Base-by-base conservation (phyloP, 2,888 invertebrate species). In the Hartigia nigra region DNA sequence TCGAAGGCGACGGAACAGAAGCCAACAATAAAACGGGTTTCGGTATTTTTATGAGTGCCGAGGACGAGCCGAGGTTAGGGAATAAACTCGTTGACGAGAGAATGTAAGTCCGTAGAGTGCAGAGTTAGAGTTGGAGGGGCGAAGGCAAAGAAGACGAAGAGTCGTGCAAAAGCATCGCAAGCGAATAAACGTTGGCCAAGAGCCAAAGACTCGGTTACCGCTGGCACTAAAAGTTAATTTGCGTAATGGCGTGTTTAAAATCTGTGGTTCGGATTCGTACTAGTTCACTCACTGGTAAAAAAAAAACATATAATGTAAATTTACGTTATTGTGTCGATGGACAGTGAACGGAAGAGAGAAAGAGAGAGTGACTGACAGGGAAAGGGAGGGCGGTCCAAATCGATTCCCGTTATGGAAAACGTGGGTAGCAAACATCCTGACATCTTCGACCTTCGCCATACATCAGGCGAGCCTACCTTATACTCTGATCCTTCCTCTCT, bases 161-260 rank as follows among this genome's bases (percentile, higher is more conserved):
- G 77, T 72, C 74, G 81, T 76, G 79, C 39, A 80, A 84, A 85
- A 83, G 83, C 84, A 83, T 83, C 81, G 81, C 81, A 80, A 85
- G 84, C 83, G 84, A 84, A 86, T 86, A 85, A 87, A 83, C 72
- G 80, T 79, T 87, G 87, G 88, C 85, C 76, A 31, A 1, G 34
- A 75, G 87, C 88, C 88, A 86, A 84, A 84, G 80, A 75, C 82
- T 78, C 79, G 82, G 39, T 69, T 74, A 86, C 85, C 82, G 81
- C 84, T 85, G 85, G 84, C 87, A 86, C 85, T 88, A 87, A 88
- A 89, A 90, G 88, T 90, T 90, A 88, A 89, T 90, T 90, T 89
- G 88, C 88, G 88, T 90, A 90, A 89, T 89, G 88, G 87, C 83
- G 86, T 85, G 87, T 88, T 88, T 86, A 86, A 89, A 88, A 90